A percentile compares a stretch with the other conserved stretches of the same genome.
phyloP scores from a whole-genome alignment of 1,140 invertebrate genomes.

The Ceratoteleas bidentatus region DNA sequence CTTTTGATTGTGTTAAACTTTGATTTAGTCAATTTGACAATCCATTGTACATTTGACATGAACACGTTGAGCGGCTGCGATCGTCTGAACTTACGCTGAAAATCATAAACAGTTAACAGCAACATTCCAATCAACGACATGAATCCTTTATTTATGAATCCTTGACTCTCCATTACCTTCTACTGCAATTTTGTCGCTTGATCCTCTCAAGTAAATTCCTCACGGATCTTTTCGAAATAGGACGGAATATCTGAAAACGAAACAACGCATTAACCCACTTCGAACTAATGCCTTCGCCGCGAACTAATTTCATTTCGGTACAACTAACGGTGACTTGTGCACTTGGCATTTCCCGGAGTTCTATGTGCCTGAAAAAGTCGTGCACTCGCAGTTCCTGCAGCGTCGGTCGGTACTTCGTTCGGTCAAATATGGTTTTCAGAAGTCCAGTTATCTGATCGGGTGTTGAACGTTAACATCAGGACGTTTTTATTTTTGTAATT shows the following conservation, averaged over 20 bases:
- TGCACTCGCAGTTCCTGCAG: constrained; percentile 89
- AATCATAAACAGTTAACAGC: background rate
- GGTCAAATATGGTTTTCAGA: constrained; percentile 90
- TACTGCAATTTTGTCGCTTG: constrained; percentile 25
- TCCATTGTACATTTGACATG: constrained; percentile 76
- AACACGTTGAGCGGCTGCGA: constrained; percentile 62
- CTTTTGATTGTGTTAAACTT: background rate
- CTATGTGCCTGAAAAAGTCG: constrained; percentile 92
- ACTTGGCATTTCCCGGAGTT: constrained; percentile 90
- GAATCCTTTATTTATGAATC: background rate
- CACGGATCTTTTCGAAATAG: constrained; percentile 75
- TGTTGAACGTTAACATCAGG: too few relatives aligned
- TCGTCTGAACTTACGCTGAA: constrained; percentile 68
- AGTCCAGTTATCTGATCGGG: constrained; percentile 87
- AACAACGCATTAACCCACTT: background rate
- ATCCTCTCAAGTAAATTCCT: constrained; percentile 69
- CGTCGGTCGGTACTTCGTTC: constrained; percentile 84
- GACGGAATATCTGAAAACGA: constrained; percentile 78
- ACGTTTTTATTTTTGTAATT: too few relatives aligned
- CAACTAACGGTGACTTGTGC: constrained; percentile 81
- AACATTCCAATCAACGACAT: background rate
- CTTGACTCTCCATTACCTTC: constrained; percentile 65
- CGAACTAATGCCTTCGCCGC: background rate
- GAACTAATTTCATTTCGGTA: background rate
- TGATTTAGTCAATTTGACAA: constrained; percentile 74